Percentiles rank a stretch among this genome's conserved stretches.
Evolutionary conservation across 2,113 vertebrate species (phyloP).

Genomic region (Perognathus longimembris): DNA sequence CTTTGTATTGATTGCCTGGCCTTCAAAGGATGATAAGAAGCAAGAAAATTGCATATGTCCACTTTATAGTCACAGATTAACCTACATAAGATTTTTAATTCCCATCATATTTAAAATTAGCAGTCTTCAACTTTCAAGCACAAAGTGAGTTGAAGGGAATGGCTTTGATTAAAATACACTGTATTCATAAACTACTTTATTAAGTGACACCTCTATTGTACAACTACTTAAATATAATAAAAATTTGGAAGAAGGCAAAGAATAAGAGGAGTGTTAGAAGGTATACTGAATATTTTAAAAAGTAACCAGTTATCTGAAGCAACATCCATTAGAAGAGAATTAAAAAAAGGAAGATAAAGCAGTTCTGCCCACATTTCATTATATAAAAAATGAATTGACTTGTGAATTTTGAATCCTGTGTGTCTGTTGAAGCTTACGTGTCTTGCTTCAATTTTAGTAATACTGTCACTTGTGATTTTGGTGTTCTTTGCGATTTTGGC

Average conservation of each 20-base stretch:
- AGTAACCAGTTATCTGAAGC: too few species aligned
- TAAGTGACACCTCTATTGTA: too few species aligned
- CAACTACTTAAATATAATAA: too few species aligned
- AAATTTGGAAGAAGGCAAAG: background rate
- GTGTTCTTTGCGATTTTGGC: background rate
- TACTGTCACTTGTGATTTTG: background rate
- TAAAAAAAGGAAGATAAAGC: background rate
- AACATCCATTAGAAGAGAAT: too few species aligned
- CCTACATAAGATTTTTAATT: background rate
- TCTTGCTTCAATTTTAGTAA: background rate
- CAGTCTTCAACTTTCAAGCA: background rate
- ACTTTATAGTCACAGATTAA: background rate
- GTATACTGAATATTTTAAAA: too few species aligned
- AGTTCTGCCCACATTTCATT: background rate
- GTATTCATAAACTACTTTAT: too few species aligned
- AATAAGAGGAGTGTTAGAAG: background rate
- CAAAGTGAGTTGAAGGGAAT: too few species aligned
- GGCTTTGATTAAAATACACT: too few species aligned
- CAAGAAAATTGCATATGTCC: background rate
- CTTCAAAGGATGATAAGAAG: constrained; percentile 5
- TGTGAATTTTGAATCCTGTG: background rate
- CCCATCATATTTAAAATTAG: background rate
- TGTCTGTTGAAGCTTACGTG: background rate
- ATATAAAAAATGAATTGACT: background rate
- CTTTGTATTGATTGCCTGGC: background rate